Base-by-base conservation (phyloP, 1,140 invertebrate species). In the Lordiphosa mommai region DNA sequence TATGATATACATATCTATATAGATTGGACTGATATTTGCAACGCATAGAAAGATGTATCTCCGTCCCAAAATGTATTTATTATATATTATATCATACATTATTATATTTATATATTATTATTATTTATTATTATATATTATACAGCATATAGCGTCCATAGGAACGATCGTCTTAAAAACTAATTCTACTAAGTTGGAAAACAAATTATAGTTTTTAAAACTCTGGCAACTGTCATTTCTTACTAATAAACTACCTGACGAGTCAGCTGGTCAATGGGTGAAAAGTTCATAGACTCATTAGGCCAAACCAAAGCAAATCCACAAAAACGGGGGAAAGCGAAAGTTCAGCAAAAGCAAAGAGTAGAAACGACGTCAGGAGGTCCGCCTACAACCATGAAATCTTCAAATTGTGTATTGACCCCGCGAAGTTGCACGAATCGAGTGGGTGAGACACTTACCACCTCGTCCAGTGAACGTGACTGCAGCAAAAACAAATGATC, bases 301-400 rank as follows among this genome's bases (percentile, higher is more conserved):
- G 65, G 70, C 66, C 72, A 61, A 64, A n/a, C n/a, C n/a, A n/a
- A n/a, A n/a, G 72, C 47, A 72, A 70, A 67, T 56, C 41, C 49
- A 12, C 53, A 63, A 66, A 70, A 72, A 65, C 8, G 9, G 16
- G 72, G 72, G 79, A 84, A 84, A 84, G 79, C 64, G 79, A 84
- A 84, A 84, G 69, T 72, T 69, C 44, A 43, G 32, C 12, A 44
- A 16, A 48, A 52, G 53, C 52, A 56, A 79, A 48, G 63, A 72
- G 57, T 71, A 64, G 70, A 64, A 51, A 44, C 51, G 55, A 61
- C 72, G 59, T 66, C 72, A 71, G 71, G 49, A 36, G 12, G 43
- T 23, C 27, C 58, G 51, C 48, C 55, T 67, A 51, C 55, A 64
- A 60, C 20, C 63, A 40, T 20, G 23, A 16, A 40, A 61, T 51